Evolutionary conservation across 2,113 vertebrate genomes (phyloP), one percentile per base, ranked within the genome.

Genomic region (Cygnus buccinator): DNA sequence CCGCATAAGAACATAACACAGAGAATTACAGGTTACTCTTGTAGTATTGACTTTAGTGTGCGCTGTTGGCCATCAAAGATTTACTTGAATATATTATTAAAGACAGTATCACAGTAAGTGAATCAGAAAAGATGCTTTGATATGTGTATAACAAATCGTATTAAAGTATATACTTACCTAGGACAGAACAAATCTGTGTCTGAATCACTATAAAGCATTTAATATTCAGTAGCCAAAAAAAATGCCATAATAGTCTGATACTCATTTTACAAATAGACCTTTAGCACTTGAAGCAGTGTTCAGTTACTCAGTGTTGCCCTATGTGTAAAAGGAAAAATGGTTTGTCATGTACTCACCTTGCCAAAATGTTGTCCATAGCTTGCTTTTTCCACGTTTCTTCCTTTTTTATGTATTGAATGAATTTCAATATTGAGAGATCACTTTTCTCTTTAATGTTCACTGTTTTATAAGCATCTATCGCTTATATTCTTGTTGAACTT

Each of bases 201-300:
- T 87, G 77, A 91, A 28, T 95, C 78, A 75, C 46, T 81, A 54
- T 11, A 22, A 37, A 54, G 29, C 52, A 39, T 75, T 72, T 87
- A 54, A 20, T 81, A 78, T 46, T 66, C 52, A 28, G 8, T 46
- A 86, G 59, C 20, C 14, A 35, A 75, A 52, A 52, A 15, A 21
- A 23, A 39, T 8, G 7, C 35, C 66, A 3, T 84, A 46, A 58
- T 72, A 46, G 28, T 39, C 7, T 72, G 70, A 18, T 0, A 8
- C 86, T 95, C 85, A 70, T 86, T 94, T 96, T 84, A 84, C 54
- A 91, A 70, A 79, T 39, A 48, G 77, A 37, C 48, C 84, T 94
- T 79, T 82, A 86, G 44, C 48, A 79, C 58, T 85, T 76, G 62
- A 93, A 91, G 58, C 41, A 75, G 46, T 70, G 54, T 82, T 91